A percentile compares a stretch with the other conserved stretches of the same genome.
Evolutionary conservation across 2,113 vertebrate genomes (phyloP).

Genomic region (Apteryx owenii): DNA sequence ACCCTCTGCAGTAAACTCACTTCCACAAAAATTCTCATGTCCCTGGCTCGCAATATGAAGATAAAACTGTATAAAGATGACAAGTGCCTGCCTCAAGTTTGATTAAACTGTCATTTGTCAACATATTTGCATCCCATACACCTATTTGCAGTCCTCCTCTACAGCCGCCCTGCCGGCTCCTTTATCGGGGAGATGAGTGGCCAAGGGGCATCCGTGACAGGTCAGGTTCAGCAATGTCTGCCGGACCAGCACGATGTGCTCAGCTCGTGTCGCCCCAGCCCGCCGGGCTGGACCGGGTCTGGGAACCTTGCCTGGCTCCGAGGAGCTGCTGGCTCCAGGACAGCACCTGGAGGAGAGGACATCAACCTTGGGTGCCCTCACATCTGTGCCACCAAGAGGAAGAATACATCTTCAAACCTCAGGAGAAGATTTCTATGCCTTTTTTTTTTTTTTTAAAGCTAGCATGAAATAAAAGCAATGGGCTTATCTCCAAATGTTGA

Average conservation of each 20-base stretch:
- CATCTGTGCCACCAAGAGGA: neutral
- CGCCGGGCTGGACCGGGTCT: rapidly evolving
- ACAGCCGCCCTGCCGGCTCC: too few relatives aligned
- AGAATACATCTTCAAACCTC: neutral
- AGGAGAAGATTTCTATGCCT: neutral
- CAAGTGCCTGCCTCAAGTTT: neutral
- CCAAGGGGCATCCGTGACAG: too few relatives aligned
- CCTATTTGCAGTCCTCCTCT: neutral
- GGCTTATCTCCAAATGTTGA: neutral
- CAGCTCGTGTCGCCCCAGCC: neutral
- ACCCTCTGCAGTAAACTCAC: conserved; percentile 28
- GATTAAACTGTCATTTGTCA: neutral
- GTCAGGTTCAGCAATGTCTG: rapidly evolving
- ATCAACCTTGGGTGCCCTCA: neutral
- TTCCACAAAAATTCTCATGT: neutral
- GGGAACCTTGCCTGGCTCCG: neutral
- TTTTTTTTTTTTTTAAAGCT: neutral
- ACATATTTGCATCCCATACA: too few relatives aligned
- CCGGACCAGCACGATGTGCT: rapidly evolving
- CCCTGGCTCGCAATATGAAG: neutral
- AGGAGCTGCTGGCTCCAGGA: neutral
- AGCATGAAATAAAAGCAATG: neutral
- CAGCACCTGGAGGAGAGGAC: too few relatives aligned
- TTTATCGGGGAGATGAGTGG: too few relatives aligned
- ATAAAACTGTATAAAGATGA: neutral